A percentile compares a stretch with the other conserved stretches of the same genome.
phyloP scores from a whole-genome alignment of 2,888 invertebrate genomes.

The Smittia aterrima region DNA sequence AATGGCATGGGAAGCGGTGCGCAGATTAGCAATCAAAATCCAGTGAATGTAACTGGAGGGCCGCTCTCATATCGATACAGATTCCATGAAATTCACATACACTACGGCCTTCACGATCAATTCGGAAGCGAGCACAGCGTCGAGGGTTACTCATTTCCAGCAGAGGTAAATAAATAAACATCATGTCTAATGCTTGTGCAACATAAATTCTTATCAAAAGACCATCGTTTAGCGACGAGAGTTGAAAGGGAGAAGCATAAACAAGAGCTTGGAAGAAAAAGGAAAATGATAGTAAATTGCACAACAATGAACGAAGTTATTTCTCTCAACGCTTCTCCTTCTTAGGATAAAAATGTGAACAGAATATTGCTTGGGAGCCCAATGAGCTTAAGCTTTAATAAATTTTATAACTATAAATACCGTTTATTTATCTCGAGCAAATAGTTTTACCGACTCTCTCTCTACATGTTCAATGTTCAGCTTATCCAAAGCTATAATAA shows the following conservation, averaged over 20 bases:
- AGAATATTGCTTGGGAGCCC: neutral
- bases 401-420: slow-evolving; percentile 32
- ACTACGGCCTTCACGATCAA: slow-evolving; percentile 87
- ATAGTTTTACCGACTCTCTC: slow-evolving; percentile 1
- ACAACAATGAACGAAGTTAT: slow-evolving; percentile 27
- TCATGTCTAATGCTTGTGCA: neutral
- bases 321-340: neutral
- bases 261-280: neutral
- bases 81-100: slow-evolving; percentile 92
- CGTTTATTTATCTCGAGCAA: slow-evolving; percentile 28
- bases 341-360: neutral
- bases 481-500: slow-evolving; percentile 1
- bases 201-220: slow-evolving; percentile 29
- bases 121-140: slow-evolving; percentile 96
- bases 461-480: neutral
- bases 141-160: slow-evolving; percentile 93
- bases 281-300: slow-evolving; percentile 36
- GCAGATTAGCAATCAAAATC: slow-evolving; percentile 55
- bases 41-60: slow-evolving; percentile 91
- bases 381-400: slow-evolving; percentile 23
- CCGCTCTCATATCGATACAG: slow-evolving; percentile 94
- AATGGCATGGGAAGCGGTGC: slow-evolving; percentile 58
- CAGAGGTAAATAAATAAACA: slow-evolving; percentile 73
- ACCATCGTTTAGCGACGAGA: neutral
- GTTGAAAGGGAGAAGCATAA: neutral